These are phyloP conservation scores for Hyposmocoma kahamanoa DNA, from an alignment of 1,140 invertebrate genomes.

Conservation along the genomic window DNA sequence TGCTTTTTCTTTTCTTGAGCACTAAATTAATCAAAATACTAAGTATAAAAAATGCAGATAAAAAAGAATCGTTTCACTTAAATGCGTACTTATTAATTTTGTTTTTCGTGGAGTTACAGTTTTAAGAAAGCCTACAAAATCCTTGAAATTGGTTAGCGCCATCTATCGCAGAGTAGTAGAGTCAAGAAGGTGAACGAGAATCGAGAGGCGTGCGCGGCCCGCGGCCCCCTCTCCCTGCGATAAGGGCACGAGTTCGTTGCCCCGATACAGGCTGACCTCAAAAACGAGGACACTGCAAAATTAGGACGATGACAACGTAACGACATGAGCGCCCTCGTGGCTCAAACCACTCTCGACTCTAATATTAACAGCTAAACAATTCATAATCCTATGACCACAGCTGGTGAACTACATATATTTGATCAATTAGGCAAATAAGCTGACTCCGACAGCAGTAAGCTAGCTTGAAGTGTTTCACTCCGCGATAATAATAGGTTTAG, in stretches of 20 bases:
- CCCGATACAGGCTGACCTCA: conserved; percentile 70
- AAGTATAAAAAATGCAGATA: no score
- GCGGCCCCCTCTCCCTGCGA: conserved; percentile 47
- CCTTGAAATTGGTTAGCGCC: no score
- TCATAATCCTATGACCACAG: conserved; percentile 17
- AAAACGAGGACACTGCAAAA: conserved; percentile 74
- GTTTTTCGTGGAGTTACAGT: no score
- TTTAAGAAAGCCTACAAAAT: no score
- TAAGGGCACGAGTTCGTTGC: conserved; percentile 73
- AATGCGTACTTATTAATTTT: no score
- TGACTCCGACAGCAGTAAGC: conserved; percentile 60
- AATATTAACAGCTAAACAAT: conserved; percentile 24
- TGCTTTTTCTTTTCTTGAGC: no score
- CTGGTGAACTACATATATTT: conserved; percentile 65
- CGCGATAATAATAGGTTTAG: conserved; percentile 50
- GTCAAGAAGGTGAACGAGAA: conserved; percentile 25
- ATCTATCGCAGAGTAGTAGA: conserved; percentile 51
- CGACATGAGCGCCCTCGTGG: conserved; percentile 52
- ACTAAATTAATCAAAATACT: no score
- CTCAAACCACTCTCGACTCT: conserved; percentile 43
- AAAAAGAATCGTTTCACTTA: no score
- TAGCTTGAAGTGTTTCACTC: conserved; percentile 58
- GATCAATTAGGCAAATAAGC: conserved; percentile 73
- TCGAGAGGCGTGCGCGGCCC: conserved; percentile 35
- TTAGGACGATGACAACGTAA: conserved; percentile 73